Evolutionary conservation across 1,140 invertebrate genomes (phyloP).

Genomic region (Ephestia elutella): DNA sequence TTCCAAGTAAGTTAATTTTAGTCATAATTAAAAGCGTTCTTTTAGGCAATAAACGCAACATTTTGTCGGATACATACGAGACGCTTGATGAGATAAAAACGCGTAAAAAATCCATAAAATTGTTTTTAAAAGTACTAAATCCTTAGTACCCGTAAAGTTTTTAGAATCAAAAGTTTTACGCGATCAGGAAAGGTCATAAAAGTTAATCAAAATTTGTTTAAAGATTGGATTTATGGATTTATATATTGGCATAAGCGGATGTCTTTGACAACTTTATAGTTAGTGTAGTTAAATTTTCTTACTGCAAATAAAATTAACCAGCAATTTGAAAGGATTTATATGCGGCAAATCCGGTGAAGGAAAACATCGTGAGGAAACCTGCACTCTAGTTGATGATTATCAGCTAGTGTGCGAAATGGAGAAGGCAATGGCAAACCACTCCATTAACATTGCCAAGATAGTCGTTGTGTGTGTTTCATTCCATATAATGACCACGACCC

Average conservation of each 20-base stretch:
- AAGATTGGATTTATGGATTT: neutral
- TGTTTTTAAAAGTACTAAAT: neutral
- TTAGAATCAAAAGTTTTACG: neutral
- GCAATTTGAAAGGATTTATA: too few relatives aligned
- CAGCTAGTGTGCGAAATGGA: too few relatives aligned
- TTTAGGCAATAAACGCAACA: slow-evolving; percentile 14
- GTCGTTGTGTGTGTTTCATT: too few relatives aligned
- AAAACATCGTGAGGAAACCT: too few relatives aligned
- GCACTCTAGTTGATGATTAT: too few relatives aligned
- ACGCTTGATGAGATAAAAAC: neutral
- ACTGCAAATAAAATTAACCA: too few relatives aligned
- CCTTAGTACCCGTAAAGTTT: neutral
- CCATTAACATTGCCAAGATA: too few relatives aligned
- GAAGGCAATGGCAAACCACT: too few relatives aligned
- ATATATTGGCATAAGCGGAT: neutral
- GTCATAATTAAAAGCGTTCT: slow-evolving; percentile 12
- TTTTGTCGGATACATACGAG: neutral
- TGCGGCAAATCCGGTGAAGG: too few relatives aligned
- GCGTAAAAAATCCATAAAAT: slow-evolving; percentile 5
- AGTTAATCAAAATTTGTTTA: neutral
- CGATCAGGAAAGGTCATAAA: neutral
- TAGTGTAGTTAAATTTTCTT: too few relatives aligned
- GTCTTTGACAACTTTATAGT: neutral
- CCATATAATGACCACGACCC: too few relatives aligned
- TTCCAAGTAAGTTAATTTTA: slow-evolving; percentile 4